Base-by-base conservation (phyloP, 2,888 invertebrate genomes). In the Oegoconia quadripuncta region DNA sequence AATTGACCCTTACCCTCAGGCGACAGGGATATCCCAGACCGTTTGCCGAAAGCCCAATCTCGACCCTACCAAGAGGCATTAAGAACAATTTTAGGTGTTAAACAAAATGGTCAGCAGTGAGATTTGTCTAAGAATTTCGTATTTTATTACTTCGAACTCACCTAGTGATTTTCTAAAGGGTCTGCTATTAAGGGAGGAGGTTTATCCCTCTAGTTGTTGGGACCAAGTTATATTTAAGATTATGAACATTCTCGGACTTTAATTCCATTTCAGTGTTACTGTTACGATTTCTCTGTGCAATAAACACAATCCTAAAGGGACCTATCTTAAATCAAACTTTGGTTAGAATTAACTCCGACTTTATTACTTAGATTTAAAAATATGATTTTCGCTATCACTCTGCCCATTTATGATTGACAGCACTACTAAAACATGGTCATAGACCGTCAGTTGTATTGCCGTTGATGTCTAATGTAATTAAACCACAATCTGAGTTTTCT, bases 1-100 rank as follows among this genome's bases (percentile, higher is more conserved):
- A 78, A 78, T 75, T 73, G 77, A 74, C 77, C 78, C 75, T 69
- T 60, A 68, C 68, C 70, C 73, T 59, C 51, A 54, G 63, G 65
- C 70, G 59, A 55, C 64, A 59, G 62, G 57, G 65, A 66, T 52
- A 53, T 55, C 53, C 63, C 57, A 47, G 58, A 59, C 46, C 52
- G 36, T 48, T 35, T 42, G 32, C 44, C 42, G 53, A 39, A 41
- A 55, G 52, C 50, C 46, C 52, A 73, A 70, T 64, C 57, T 72
- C 48, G 57, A 69, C 69, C 56, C 55, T 73, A 66, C 59, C 47
- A 42, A 48, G 14, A 22, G 17, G 54, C 37, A 27, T 44, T 61
- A 66, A 61, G 64, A 59, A 52, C 51, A 49, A 45, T 20, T 63
- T 71, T 61, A 49, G 45, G 39, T 45, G 50, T 43, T 5, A 29